Evolutionary conservation across 2,113 vertebrate species (phyloP).

Genomic region (Dicentrarchus labrax): DNA sequence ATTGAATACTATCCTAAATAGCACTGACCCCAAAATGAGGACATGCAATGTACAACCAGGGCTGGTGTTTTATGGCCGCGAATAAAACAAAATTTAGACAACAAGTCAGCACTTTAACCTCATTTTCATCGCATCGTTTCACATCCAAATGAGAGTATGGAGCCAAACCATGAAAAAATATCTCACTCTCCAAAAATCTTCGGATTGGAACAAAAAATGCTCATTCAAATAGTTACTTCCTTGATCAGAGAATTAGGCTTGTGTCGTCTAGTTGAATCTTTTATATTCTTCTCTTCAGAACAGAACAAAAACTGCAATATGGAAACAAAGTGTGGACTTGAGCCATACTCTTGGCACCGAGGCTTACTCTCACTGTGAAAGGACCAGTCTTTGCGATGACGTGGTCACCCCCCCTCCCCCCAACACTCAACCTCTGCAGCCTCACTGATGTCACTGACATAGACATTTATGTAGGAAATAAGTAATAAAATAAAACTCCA

Average conservation of each 20-base stretch:
- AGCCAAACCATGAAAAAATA: constrained; percentile 53
- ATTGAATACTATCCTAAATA: constrained; percentile 29
- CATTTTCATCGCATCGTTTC: constrained; percentile 47
- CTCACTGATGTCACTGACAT: constrained; percentile 64
- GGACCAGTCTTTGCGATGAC: constrained; percentile 10
- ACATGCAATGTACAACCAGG: constrained; percentile 7
- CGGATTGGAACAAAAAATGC: neutral
- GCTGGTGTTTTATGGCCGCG: constrained; percentile 11
- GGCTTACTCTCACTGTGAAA: constrained; percentile 12
- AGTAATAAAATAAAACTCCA: constrained; percentile 63
- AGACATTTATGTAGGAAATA: constrained; percentile 60
- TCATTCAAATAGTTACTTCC: neutral
- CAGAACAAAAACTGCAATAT: neutral
- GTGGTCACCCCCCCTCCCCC: neutral
- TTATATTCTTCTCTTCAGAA: neutral
- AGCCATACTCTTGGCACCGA: constrained; percentile 27
- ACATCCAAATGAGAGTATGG: constrained; percentile 49
- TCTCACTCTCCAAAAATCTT: constrained; percentile 24
- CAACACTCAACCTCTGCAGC: neutral
- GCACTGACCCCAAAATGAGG: constrained; percentile 9
- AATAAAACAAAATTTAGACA: constrained; percentile 38
- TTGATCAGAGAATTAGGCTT: neutral
- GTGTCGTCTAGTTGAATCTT: neutral
- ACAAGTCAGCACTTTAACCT: constrained; percentile 38
- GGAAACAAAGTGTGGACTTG: constrained; percentile 1